phyloP scores from a whole-genome alignment of 2,888 invertebrate genomes.

The Prostheceraeus crozeri region DNA sequence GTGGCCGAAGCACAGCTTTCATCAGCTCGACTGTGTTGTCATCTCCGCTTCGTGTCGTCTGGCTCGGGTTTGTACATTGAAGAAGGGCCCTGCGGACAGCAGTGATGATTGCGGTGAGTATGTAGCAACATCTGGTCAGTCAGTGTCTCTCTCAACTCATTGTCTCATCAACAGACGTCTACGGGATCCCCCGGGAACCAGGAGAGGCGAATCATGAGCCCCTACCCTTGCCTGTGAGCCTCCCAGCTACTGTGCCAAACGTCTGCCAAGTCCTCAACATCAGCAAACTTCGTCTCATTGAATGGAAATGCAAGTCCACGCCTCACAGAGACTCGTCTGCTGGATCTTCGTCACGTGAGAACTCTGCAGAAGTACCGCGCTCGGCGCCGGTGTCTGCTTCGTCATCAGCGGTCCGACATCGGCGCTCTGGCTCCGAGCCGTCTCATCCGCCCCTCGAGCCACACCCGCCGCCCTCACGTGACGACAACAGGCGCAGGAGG shows the following conservation, averaged over 20 bases:
- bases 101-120: conserved; percentile 49
- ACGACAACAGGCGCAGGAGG: not conserved
- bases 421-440: not conserved
- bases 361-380: too few species aligned
- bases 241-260: too few species aligned
- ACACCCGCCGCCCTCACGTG: not conserved
- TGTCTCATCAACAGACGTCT: too few species aligned
- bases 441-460: not conserved
- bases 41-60: conserved; percentile 53
- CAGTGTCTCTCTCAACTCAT: too few species aligned
- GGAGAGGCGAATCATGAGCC: too few species aligned
- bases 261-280: not conserved
- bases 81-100: conserved; percentile 50
- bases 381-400: not conserved
- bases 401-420: not conserved
- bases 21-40: conserved; percentile 48
- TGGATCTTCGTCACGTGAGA: too few species aligned
- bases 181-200: too few species aligned
- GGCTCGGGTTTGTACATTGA: conserved; percentile 52
- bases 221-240: too few species aligned
- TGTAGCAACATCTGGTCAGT: not conserved
- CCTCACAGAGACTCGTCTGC: too few species aligned
- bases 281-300: not conserved
- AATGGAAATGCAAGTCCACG: too few species aligned
- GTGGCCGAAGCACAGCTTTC: conserved; percentile 52